phyloP scores from a whole-genome alignment of 2,113 vertebrate species.

The Cebidichthys violaceus region DNA sequence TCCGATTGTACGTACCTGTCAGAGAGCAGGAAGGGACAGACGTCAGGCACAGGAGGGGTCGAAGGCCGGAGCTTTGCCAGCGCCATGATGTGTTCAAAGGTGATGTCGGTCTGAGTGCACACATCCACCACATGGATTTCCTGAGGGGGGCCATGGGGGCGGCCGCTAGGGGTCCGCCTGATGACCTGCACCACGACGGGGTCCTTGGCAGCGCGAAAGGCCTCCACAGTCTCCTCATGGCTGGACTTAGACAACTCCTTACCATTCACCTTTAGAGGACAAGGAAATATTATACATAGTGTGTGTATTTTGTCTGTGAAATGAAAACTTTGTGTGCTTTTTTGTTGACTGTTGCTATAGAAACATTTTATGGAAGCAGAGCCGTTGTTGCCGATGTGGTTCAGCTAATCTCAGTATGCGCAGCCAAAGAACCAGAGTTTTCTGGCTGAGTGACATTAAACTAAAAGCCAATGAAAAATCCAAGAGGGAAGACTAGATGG shows the following conservation, averaged over 20 bases:
- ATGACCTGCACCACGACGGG: conserved; percentile 97
- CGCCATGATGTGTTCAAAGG: conserved; percentile 97
- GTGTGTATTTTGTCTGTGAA: neutral
- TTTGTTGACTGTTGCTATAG: neutral
- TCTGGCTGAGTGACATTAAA: neutral
- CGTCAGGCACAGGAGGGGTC: conserved; percentile 96
- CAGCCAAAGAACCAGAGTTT: neutral
- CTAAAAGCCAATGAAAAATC: conserved; percentile 2
- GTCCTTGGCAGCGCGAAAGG: conserved; percentile 92
- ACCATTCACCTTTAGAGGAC: conserved; percentile 90
- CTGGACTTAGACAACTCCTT: conserved; percentile 94
- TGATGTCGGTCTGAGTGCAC: conserved; percentile 98
- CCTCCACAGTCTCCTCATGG: conserved; percentile 94
- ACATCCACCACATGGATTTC: conserved; percentile 91
- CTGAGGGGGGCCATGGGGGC: conserved; percentile 82
- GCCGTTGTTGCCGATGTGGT: neutral
- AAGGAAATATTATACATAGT: neutral
- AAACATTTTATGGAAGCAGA: neutral
- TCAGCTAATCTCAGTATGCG: neutral
- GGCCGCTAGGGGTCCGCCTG: conserved; percentile 87
- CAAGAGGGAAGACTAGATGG: neutral
- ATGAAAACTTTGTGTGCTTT: neutral
- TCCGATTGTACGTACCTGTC: conserved; percentile 88
- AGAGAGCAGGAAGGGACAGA: conserved; percentile 96
- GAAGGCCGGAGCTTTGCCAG: conserved; percentile 92